A percentile compares a stretch with the other conserved stretches of the same genome.
Evolutionary conservation across 2,888 invertebrate genomes (phyloP).

Genomic region (Leptinotarsa rubiginosa): DNA sequence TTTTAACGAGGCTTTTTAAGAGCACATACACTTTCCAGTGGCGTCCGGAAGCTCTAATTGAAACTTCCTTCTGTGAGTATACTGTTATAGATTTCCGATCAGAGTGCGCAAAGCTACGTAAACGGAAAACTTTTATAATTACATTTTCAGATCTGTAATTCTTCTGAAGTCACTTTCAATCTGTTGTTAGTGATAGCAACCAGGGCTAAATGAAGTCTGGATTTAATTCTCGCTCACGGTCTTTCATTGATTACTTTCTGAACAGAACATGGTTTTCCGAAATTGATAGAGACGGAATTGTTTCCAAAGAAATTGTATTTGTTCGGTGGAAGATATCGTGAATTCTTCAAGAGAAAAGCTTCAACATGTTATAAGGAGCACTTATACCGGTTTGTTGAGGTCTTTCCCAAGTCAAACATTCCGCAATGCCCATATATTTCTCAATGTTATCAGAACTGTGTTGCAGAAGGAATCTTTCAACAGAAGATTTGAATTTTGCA

Average conservation of each 20-base stretch:
- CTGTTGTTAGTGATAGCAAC: conserved; percentile 16
- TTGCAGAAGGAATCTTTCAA: too few species aligned
- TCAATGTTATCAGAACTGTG: too few species aligned
- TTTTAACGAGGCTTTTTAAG: conserved; percentile 60
- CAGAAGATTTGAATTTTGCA: too few species aligned
- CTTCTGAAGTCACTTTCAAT: conserved; percentile 33
- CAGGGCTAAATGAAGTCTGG: conserved; percentile 6
- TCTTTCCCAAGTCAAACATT: too few species aligned
- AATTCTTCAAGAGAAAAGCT: too few species aligned
- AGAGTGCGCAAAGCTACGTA: conserved; percentile 8
- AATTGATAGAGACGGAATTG: too few species aligned
- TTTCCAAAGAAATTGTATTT: too few species aligned
- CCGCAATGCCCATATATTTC: too few species aligned
- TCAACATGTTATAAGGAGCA: too few species aligned
- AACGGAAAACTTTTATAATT: conserved; percentile 39
- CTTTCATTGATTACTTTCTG: background rate
- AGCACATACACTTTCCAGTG: conserved; percentile 47
- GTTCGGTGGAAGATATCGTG: too few species aligned
- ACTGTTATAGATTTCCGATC: conserved; percentile 6
- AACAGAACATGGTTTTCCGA: background rate
- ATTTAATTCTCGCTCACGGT: background rate
- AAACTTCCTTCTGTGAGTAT: conserved; percentile 28
- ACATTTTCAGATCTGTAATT: conserved; percentile 37
- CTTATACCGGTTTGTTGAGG: too few species aligned
- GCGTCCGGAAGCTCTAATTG: conserved; percentile 32